Percentiles rank a stretch among this genome's conserved stretches.
Conservation (phyloP, 2,797 vertebrate genomes). For the Bradypodion pumilum region DNA sequence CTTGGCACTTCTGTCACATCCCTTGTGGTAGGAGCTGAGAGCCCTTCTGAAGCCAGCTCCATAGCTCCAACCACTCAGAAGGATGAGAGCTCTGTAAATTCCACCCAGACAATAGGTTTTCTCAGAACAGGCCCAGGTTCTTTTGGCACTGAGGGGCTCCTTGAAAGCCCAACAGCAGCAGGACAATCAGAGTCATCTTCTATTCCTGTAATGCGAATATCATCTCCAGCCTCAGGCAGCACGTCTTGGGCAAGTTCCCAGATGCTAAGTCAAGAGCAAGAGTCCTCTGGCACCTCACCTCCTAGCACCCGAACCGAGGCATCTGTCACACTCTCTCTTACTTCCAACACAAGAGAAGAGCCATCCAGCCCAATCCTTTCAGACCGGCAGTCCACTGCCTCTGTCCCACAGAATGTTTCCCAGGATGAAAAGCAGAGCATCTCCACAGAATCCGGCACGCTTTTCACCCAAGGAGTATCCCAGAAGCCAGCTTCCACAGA, state of each 20-base stretch:
- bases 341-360: rapidly evolving
- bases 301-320: too few relatives aligned
- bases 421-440: background rate
- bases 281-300: too few relatives aligned
- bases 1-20: too few relatives aligned
- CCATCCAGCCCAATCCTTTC: too few relatives aligned
- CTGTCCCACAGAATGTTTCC: rapidly evolving
- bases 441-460: rapidly evolving
- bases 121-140: too few relatives aligned
- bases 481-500: background rate
- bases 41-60: too few relatives aligned
- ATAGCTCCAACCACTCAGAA: too few relatives aligned
- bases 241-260: too few relatives aligned
- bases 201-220: background rate
- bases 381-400: rapidly evolving
- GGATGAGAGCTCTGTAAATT: too few relatives aligned
- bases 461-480: rapidly evolving
- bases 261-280: background rate
- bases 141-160: too few relatives aligned
- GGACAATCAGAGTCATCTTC: rapidly evolving
- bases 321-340: rapidly evolving
- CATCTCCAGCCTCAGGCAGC: rapidly evolving
- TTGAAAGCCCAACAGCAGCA: background rate
- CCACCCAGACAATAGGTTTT: too few relatives aligned
- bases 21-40: too few relatives aligned